Evolutionary conservation across 1,140 invertebrate species (phyloP), one percentile per base, ranked within the genome.

Genomic region (Drosophila willistoni): DNA sequence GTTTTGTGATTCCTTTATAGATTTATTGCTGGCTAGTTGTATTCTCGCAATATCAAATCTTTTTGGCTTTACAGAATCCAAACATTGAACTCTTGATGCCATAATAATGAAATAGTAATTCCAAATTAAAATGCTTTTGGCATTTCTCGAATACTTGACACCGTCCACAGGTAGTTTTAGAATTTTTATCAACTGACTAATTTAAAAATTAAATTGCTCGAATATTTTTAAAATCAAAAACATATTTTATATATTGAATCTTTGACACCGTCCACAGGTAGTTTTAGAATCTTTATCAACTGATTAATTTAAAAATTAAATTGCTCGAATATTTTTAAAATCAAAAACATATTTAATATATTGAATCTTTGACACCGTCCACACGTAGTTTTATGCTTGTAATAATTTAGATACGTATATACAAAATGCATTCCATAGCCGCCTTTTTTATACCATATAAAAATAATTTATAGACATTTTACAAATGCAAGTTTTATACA

Each of bases 1-100:
- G 29, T 39, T 12, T 39, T 39, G 3, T 55, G 14, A 7, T 25
- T 14, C 51, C 19, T 68, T 62, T 95, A 73, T 93, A 97, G 96
- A 94, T 96, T 25, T 97, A 98, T 87, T 97, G 96, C 84, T 96
- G 96, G 95, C 81, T 97, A 1, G 96, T 96, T 69, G 96, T 97
- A 9, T 95, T 95, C 71, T 96, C 96, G 0, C 95, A 97, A 82
- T 98, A 97, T 91, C 95, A 96, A 93, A 94, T 96, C 62, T 95
- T 97, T 79, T 93, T 95, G 78, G 93, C 95, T 69, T 93, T 96
- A 90, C 96, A 97, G 78, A 96, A 96, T 59, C 96, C 97, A n/a
- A 97, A 97, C 91, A 97, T 97, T 92, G 96, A 96, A 92, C 93
- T 97, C 47, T 91, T 97, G 13, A 95, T 95, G 93, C 95, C 95